These are phyloP conservation scores for Diplodus puntazzo DNA, from an alignment of 2,797 vertebrate species.

Conservation along the genomic window DNA sequence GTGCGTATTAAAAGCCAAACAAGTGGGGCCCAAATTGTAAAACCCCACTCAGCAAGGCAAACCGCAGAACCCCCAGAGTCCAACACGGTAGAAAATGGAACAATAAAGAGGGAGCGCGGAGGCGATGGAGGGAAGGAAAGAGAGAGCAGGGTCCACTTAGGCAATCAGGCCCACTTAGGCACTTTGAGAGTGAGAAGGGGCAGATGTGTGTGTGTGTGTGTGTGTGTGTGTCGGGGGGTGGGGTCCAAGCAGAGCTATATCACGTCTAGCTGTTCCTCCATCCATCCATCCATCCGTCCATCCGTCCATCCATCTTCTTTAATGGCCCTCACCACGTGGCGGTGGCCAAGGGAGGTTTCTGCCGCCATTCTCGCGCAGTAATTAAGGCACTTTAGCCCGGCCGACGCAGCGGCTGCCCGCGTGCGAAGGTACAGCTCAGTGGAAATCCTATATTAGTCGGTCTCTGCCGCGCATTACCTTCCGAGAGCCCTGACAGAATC, in stretches of 20 bases:
- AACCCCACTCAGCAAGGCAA: conserved; percentile 80
- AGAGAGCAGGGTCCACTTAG: conserved; percentile 80
- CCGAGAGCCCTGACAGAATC: conserved; percentile 51
- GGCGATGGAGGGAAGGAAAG: conserved; percentile 68
- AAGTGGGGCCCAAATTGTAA: conserved; percentile 79
- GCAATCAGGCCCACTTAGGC: conserved; percentile 86
- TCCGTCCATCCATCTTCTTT: conserved; percentile 80
- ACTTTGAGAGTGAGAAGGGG: conserved; percentile 76
- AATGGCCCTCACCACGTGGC: conserved; percentile 78
- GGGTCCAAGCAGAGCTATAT: conserved; percentile 69
- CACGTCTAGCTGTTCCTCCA: conserved; percentile 64
- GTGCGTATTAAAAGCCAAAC: conserved; percentile 79
- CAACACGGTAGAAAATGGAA: conserved; percentile 77
- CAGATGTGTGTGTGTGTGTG: conserved; percentile 44
- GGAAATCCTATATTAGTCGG: conserved; percentile 62
- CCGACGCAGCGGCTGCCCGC: conserved; percentile 67
- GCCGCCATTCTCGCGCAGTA: conserved; percentile 77
- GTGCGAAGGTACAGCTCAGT: conserved; percentile 72
- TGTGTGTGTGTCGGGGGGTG: conserved; percentile 22
- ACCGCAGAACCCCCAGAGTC: conserved; percentile 82
- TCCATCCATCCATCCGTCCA: conserved; percentile 68
- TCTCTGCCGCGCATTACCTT: conserved; percentile 46
- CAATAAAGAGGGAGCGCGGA: conserved; percentile 71
- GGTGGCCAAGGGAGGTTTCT: conserved; percentile 68
- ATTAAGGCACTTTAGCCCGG: conserved; percentile 83